These are phyloP conservation scores for Proisotoma minuta DNA, from an alignment of 2,888 invertebrate genomes.

Conservation along the genomic window DNA sequence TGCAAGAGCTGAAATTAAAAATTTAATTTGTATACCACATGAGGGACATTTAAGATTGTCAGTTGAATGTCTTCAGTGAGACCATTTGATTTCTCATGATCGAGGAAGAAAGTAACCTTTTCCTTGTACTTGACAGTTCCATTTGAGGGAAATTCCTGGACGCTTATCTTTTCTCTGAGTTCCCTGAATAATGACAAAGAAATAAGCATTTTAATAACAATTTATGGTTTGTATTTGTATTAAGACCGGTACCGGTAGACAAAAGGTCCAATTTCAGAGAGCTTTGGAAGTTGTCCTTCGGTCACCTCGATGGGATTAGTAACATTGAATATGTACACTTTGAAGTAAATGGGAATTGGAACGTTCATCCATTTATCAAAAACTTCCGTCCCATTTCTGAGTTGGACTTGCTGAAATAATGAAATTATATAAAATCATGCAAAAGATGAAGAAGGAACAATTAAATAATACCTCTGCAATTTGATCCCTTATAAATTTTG, in stretches of 20 bases:
- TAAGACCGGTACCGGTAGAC: constrained; percentile 26
- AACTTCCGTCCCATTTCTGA: constrained; percentile 1
- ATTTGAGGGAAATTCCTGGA: background rate
- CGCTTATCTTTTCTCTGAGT: constrained; percentile 7
- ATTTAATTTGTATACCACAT: constrained; percentile 18
- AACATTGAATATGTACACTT: constrained; percentile 25
- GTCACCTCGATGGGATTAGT: constrained; percentile 12
- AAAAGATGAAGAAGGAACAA: background rate
- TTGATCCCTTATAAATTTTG: constrained; percentile 35
- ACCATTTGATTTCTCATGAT: constrained; percentile 8
- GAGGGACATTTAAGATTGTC: constrained; percentile 30
- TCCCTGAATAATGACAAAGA: constrained; percentile 7
- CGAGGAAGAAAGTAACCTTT: constrained; percentile 20
- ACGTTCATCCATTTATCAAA: constrained; percentile 41
- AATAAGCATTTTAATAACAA: too few species aligned
- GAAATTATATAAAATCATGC: background rate
- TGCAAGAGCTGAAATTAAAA: background rate
- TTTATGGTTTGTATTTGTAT: background rate
- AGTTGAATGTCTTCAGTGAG: constrained; percentile 16
- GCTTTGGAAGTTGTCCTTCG: constrained; percentile 5
- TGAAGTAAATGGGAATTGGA: constrained; percentile 30
- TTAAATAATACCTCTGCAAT: constrained; percentile 17
- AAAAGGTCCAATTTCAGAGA: constrained; percentile 38
- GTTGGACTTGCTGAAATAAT: background rate
- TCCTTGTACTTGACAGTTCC: constrained; percentile 18